Conservation (phyloP, 2,113 vertebrate genomes). For the Python bivittatus region DNA sequence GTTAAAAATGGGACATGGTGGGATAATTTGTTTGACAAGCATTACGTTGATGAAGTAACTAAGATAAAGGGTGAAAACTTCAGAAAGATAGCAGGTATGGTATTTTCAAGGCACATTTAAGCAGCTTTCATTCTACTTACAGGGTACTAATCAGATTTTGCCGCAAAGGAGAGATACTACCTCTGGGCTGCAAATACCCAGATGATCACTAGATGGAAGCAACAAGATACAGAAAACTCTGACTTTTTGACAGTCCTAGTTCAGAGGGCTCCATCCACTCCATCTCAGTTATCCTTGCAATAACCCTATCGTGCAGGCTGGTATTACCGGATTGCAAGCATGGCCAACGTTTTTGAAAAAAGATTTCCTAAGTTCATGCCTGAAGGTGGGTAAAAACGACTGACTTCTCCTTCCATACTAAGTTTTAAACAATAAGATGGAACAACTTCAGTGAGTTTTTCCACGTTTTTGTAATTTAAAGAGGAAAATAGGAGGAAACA, state of each 20-base stretch:
- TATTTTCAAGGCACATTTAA: neutral
- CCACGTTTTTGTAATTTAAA: neutral
- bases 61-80: neutral
- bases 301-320: neutral
- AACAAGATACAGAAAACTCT: neutral
- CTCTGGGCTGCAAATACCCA: neutral
- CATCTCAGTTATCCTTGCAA: neutral
- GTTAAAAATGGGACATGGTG: neutral
- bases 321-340: neutral
- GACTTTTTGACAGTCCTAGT: neutral
- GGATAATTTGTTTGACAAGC: neutral
- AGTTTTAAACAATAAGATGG: neutral
- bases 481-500: neutral
- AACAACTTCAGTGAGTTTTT: neutral
- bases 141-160: neutral
- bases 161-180: neutral
- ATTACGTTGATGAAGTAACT: constrained; percentile 2
- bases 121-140: neutral
- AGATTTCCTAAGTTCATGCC: neutral
- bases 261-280: neutral
- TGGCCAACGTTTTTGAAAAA: neutral
- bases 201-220: neutral
- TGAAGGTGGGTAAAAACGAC: neutral
- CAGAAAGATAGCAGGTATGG: neutral
- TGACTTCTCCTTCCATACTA: neutral